Conservation (phyloP, 1,140 invertebrate species). For the Rhagoletis zephyria region DNA sequence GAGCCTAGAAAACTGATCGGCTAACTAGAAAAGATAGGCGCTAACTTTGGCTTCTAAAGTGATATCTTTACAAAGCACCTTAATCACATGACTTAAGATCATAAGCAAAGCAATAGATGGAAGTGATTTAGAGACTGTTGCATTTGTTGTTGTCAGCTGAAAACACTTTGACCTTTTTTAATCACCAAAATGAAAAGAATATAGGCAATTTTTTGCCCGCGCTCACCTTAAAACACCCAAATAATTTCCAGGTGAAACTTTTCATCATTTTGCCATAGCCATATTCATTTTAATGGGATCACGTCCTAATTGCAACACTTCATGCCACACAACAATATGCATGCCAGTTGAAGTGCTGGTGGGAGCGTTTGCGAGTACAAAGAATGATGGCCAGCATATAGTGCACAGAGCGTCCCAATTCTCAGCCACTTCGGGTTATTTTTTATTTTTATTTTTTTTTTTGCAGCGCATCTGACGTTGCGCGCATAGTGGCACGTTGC, state of each 20-base stretch:
- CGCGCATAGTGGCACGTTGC: neutral
- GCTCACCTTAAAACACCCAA: neutral
- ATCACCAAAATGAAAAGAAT: too few relatives aligned
- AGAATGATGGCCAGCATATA: neutral
- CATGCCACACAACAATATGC: conserved; percentile 34
- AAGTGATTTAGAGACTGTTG: too few relatives aligned
- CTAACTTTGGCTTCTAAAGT: too few relatives aligned
- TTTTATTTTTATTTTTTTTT: too few relatives aligned
- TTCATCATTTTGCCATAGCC: conserved; percentile 37
- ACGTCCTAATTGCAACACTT: conserved; percentile 49
- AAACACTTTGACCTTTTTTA: too few relatives aligned
- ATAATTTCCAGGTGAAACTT: conserved; percentile 39
- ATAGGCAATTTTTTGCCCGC: too few relatives aligned
- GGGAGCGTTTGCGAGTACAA: neutral
- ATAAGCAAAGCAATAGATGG: too few relatives aligned
- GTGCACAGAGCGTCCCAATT: conserved; percentile 31
- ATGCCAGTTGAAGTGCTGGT: neutral
- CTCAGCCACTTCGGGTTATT: conserved; percentile 11
- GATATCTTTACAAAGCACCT: too few relatives aligned
- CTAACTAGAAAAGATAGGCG: too few relatives aligned
- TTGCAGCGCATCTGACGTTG: neutral
- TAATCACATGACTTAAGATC: too few relatives aligned
- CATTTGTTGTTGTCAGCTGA: too few relatives aligned
- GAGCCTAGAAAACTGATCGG: too few relatives aligned
- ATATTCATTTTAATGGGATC: conserved; percentile 32